Percentiles rank a stretch among this genome's conserved stretches.
These are phyloP conservation scores for Lasius fuliginosus DNA, from an alignment of 2,888 invertebrate species.

Conservation along the genomic window DNA sequence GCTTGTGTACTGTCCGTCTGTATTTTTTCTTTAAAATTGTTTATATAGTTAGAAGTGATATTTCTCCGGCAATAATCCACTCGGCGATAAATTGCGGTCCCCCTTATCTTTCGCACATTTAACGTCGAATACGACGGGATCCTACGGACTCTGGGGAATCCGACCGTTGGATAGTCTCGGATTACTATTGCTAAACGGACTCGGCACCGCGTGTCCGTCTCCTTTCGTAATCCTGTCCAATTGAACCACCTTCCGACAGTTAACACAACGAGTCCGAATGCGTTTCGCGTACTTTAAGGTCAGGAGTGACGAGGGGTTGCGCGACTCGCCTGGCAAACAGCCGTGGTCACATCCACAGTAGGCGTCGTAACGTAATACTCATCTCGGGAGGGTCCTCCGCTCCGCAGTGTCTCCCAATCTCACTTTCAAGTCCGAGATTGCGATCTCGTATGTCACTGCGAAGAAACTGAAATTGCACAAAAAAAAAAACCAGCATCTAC, in stretches of 20 bases:
- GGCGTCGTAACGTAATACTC: slow-evolving; percentile 60
- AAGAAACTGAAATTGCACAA: background rate
- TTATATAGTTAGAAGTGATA: background rate
- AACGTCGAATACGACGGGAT: slow-evolving; percentile 38
- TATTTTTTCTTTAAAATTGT: background rate
- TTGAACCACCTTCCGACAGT: slow-evolving; percentile 58
- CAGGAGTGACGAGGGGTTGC: slow-evolving; percentile 54
- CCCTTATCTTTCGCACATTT: slow-evolving; percentile 33
- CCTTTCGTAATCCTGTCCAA: slow-evolving; percentile 63
- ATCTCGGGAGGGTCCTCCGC: slow-evolving; percentile 45
- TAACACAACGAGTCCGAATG: slow-evolving; percentile 51
- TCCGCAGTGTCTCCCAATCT: slow-evolving; percentile 31
- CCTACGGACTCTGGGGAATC: slow-evolving; percentile 34
- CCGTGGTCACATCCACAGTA: slow-evolving; percentile 47
- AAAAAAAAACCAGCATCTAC: background rate
- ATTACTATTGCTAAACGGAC: slow-evolving; percentile 59
- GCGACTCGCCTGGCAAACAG: slow-evolving; percentile 28
- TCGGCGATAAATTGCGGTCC: slow-evolving; percentile 41
- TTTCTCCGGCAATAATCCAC: slow-evolving; percentile 31
- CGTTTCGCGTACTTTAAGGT: slow-evolving; percentile 62
- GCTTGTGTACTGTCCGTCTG: background rate
- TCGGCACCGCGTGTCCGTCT: slow-evolving; percentile 49
- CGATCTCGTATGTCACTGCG: too few relatives aligned
- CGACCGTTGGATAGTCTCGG: slow-evolving; percentile 56
- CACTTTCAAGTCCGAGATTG: background rate